Base-by-base conservation (phyloP, 1,140 invertebrate species). In the Drosophila burlai region DNA sequence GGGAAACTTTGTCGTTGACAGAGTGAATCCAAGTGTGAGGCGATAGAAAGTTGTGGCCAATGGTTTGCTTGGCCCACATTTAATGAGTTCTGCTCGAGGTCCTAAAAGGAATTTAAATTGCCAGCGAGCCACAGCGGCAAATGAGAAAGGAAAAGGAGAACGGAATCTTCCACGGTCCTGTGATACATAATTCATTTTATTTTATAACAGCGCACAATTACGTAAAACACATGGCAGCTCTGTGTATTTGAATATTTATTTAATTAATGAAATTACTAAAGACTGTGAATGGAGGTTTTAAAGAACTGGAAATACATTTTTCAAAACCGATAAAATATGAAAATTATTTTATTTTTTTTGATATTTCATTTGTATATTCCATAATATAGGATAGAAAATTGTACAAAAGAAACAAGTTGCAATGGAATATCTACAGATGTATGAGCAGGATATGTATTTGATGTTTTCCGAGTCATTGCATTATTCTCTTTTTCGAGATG, bases 21-120 rank as follows among this genome's bases (percentile, higher is more conserved):
- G 60, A 60, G 63, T 80, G 54, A 63, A 61, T 43, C 58, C 66
- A 61, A 73, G 66, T 73, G 76, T 79, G 50, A 49, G 52, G 65
- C 69, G 65, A 57, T 77, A 61, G 40, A 54, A 54, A 76, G 65
- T 61, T 77, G 66, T 67, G 55, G 61, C 50, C 75, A 71, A 59
- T 72, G 65, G 58, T 54, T 46, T 31, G 64, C 57, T 68, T 83
- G 78, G 74, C 83, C 83, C 60, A 83, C 80, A 80, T 86, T 87
- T 74, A 84, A 71, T 76, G 62, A 52, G 72, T 76, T 67, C 43
- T 65, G 63, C 46, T 21, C 26, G 62, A n/a, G 18, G 67, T 13
- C 18, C 47, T 38, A 26, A 74, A 50, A 75, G 43, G 29, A 75
- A 63, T 65, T 75, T 74, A 58, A 65, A 61, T 54, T 46, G 50